Base-by-base conservation (phyloP, 2,113 vertebrate species). In the Eolophus roseicapilla region DNA sequence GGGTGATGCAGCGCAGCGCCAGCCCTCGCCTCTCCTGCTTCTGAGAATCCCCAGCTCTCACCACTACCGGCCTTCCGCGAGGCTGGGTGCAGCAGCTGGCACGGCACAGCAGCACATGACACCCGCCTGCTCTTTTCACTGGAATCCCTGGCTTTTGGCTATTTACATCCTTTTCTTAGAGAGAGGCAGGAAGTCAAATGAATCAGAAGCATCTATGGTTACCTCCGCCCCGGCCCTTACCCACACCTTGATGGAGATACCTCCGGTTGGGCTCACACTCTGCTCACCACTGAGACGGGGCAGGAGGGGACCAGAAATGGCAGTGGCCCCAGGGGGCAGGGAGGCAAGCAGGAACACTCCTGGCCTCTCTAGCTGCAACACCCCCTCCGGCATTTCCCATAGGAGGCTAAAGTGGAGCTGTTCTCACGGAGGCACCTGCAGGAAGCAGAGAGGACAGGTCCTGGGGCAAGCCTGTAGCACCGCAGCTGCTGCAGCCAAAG, bases 41-140 rank as follows among this genome's bases (percentile, higher is more conserved):
- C 98, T 97, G 97, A 98, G 98, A 99, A 99, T n/a, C 84, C 96
- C 95, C 94, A 21, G 95, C 82, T 96, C 90, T 97, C 90, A 98
- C 98, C 98, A 98, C 98, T 98, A 98, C 98, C 98, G 98, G 98
- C 98, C 92, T 99, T 98, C 98, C 90, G 96, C 98, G 98, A 98
- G 98, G 90, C 95, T 60, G 33, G 86, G 90, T 31, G 71, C 86
- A 78, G 19, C 89, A 86, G 82, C 75, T 83, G 35, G 95, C 90
- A 92, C 96, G 63, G 92, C 82, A 85, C 21, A 15, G 81, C 16
- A 46, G 90, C 90, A 8, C 64, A 87, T 16, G 19, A 46, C 96
- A 96, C 91, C 93, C 92, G 93, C 93, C 86, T 86, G 96, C 92
- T 93, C 95, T 95, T 97, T 97, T 97, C 94, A 81, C 53, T 97